phyloP scores from a whole-genome alignment of 1,140 invertebrate genomes.

The Alviniconcha marisindica region DNA sequence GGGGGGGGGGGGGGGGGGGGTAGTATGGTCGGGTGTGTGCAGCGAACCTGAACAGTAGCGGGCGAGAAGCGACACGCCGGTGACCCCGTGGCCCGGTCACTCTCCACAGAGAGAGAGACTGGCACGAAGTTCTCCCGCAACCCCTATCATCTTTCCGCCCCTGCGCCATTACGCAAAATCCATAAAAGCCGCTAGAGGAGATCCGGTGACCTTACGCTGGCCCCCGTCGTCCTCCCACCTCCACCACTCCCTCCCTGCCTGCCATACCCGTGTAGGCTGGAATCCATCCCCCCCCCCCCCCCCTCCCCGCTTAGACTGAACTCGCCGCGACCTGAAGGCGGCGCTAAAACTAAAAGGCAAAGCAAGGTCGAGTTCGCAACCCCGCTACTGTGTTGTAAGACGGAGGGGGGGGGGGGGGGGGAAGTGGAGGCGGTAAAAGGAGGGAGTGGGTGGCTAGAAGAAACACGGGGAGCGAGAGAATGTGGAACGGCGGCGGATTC shows the following conservation, averaged over 20 bases:
- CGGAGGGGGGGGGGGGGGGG: too few relatives aligned
- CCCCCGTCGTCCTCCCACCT: not conserved
- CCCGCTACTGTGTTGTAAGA: too few relatives aligned
- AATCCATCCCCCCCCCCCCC: not conserved
- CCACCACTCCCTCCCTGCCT: not conserved
- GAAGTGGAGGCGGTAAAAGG: too few relatives aligned
- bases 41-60: too few relatives aligned
- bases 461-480: too few relatives aligned
- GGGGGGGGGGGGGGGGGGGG: too few relatives aligned
- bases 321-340: constrained; percentile 26
- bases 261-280: not conserved
- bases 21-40: too few relatives aligned
- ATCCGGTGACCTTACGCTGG: not conserved
- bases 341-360: not conserved
- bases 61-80: not conserved
- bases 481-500: too few relatives aligned
- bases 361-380: constrained; percentile 6
- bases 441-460: too few relatives aligned
- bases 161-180: constrained; percentile 12
- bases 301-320: not conserved
- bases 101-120: not conserved
- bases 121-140: not conserved
- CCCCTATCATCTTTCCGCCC: not conserved
- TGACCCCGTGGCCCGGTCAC: constrained; percentile 7
- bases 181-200: not conserved